Percentiles rank a stretch among this genome's conserved stretches.
Conservation (phyloP, 2,113 vertebrate species). For the Sphaerodactylus townsendi region DNA sequence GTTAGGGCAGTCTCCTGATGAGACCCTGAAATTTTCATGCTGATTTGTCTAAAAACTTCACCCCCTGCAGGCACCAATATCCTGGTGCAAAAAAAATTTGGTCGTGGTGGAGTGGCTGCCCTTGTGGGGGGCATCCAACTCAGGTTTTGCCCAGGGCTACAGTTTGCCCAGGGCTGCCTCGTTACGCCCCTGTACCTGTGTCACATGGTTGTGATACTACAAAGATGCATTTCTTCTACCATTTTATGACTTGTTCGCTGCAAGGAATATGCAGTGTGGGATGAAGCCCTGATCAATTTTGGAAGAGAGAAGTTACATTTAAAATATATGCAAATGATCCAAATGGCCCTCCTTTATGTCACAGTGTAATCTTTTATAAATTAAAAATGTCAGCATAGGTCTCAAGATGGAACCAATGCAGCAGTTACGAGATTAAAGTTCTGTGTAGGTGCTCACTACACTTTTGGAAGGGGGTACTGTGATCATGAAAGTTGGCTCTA, state of each 20-base stretch:
- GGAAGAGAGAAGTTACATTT: background rate
- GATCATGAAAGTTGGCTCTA: background rate
- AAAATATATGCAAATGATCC: background rate
- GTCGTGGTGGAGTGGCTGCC: too few species aligned
- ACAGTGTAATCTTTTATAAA: background rate
- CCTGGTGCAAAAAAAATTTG: too few species aligned
- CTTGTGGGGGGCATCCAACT: too few species aligned
- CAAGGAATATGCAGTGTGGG: background rate
- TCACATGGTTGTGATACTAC: background rate
- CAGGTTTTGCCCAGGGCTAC: too few species aligned
- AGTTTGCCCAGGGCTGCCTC: too few species aligned
- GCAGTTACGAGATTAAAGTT: background rate
- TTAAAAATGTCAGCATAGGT: background rate
- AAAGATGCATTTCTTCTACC: background rate
- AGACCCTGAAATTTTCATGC: too few species aligned
- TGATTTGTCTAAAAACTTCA: too few species aligned
- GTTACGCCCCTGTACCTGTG: background rate
- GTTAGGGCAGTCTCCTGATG: too few species aligned
- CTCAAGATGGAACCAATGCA: background rate
- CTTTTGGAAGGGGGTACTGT: background rate
- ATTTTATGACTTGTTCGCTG: background rate
- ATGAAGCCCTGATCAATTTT: background rate
- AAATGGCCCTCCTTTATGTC: background rate
- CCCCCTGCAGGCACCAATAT: too few species aligned
- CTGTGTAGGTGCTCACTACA: background rate